These are phyloP conservation scores for Mesocentrotus franciscanus DNA, from an alignment of 53 echinoderm and acorn worm species.

Conservation along the genomic window DNA sequence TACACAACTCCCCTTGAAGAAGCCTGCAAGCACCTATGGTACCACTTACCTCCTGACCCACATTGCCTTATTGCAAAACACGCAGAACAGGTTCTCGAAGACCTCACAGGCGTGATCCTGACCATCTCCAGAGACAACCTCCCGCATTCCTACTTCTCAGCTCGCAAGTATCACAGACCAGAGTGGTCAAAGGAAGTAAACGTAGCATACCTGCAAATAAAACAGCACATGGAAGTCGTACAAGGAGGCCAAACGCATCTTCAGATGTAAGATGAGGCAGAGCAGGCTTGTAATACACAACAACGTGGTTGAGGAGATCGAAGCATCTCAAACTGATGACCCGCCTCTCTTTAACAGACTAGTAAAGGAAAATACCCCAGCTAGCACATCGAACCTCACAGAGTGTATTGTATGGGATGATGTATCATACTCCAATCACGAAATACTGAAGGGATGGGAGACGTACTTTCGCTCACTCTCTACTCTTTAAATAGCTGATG, in stretches of 20 bases:
- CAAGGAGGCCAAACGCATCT: conserved; percentile 9
- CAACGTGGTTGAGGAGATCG: conserved; percentile 1
- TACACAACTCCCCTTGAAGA: background rate
- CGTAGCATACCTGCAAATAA: background rate
- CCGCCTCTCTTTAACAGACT: background rate
- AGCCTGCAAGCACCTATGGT: background rate
- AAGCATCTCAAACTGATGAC: background rate
- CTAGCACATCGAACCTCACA: background rate
- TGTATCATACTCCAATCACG: background rate
- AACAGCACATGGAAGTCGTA: background rate
- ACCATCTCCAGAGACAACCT: background rate
- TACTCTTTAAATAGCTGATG: background rate
- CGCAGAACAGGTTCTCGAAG: background rate
- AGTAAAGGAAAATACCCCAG: background rate
- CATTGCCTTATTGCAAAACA: background rate
- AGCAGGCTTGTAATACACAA: conserved; percentile 23
- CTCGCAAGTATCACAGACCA: background rate
- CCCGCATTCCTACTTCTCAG: background rate
- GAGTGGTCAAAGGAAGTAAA: background rate
- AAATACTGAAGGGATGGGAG: background rate
- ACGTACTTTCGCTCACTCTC: background rate
- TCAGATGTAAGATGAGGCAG: background rate
- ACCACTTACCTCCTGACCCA: background rate
- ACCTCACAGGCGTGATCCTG: background rate
- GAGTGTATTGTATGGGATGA: background rate